A percentile compares a stretch with the other conserved stretches of the same genome.
phyloP scores from a whole-genome alignment of 2,797 vertebrate species.

The Nannoperca obscura region DNA sequence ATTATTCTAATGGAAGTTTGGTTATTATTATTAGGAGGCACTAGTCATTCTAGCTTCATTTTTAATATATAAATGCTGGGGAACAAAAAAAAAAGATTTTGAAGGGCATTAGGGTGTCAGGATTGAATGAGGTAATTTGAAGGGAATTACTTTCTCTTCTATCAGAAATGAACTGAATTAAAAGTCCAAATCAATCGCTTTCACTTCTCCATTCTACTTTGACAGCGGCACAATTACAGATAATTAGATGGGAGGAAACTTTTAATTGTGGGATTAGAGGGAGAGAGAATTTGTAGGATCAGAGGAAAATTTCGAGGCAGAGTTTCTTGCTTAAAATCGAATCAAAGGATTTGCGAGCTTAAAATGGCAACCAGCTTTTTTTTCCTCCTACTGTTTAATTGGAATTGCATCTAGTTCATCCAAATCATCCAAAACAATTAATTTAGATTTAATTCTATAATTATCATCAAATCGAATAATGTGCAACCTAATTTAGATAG shows the following conservation, averaged over 20 bases:
- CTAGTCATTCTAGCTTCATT: slow-evolving; percentile 93
- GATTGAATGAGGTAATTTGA: slow-evolving; percentile 99
- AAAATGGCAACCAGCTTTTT: slow-evolving; percentile 92
- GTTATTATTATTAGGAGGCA: slow-evolving; percentile 99
- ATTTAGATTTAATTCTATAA: slow-evolving; percentile 99
- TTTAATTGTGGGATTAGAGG: slow-evolving; percentile 99
- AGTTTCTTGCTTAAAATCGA: slow-evolving; percentile 96
- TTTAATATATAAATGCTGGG: slow-evolving; percentile 93
- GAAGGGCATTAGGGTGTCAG: slow-evolving; percentile 99
- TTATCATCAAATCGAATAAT: slow-evolving; percentile 99
- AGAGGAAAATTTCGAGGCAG: slow-evolving; percentile 93
- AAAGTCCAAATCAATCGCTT: slow-evolving; percentile 99
- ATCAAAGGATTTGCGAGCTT: slow-evolving; percentile 96
- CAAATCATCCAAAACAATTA: slow-evolving; percentile 99
- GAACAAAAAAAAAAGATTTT: slow-evolving; percentile 92
- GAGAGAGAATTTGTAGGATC: slow-evolving; percentile 95
- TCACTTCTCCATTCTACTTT: slow-evolving; percentile 92
- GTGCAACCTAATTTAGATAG: slow-evolving; percentile 99
- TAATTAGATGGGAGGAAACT: slow-evolving; percentile 99
- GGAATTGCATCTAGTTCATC: slow-evolving; percentile 96
- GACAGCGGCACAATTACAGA: slow-evolving; percentile 99
- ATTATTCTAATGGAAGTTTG: slow-evolving; percentile 99
- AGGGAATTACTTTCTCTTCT: slow-evolving; percentile 99
- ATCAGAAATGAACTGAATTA: slow-evolving; percentile 99
- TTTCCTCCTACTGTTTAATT: slow-evolving; percentile 91